Base-by-base conservation (phyloP, 37 sponge, comb jelly and placozoan genomes). In the Theonella swinhoei region DNA sequence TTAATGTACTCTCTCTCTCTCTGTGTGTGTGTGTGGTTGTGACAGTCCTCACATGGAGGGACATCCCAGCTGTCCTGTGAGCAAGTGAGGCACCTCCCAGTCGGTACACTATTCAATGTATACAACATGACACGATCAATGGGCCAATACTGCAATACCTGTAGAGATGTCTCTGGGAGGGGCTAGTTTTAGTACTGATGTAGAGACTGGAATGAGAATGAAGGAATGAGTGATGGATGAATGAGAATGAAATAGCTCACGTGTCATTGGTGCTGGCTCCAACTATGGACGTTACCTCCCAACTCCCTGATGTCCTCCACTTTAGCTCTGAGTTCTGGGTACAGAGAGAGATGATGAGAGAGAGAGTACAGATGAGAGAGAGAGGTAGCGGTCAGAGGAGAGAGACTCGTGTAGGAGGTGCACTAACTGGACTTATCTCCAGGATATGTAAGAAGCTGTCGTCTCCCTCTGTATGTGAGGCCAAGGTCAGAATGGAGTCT, bases 241-340 rank as follows among this genome's bases (percentile, higher is more conserved):
- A 3, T 33, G 64, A 30, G 28, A 25, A 20, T 8, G 40, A 40
- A 28, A 3, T 24, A 37, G 36, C 80, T 81, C 36, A 88, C 88
- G 76, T 67, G 41, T 77, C 72, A 26, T 78, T 59, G 25, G 47
- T 41, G 47, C 14, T 75, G 24, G 47, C 54, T 1, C 84, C 79
- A n/a, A 89, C 62, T 14, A 89, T 79, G 2, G 26, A 8, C 9
- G 90, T 89, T 0, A 79, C 85, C 38, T 89, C 90, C 80, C 80
- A 89, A 4, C 74, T 69, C 14, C 88, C 88, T 65, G 14, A 11
- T 11, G 88, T 79, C 19, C 79, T 22, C 58, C 47, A 80, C 3
- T 1, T 42, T 19, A 23, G 25, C 8, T 43, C 41, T 32, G 7
- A 40, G 66, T 8, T 64, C 67, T 83, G 38, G n/a, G n/a, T n/a